Conservation (phyloP, 2,113 vertebrate genomes). For the human region DNA sequence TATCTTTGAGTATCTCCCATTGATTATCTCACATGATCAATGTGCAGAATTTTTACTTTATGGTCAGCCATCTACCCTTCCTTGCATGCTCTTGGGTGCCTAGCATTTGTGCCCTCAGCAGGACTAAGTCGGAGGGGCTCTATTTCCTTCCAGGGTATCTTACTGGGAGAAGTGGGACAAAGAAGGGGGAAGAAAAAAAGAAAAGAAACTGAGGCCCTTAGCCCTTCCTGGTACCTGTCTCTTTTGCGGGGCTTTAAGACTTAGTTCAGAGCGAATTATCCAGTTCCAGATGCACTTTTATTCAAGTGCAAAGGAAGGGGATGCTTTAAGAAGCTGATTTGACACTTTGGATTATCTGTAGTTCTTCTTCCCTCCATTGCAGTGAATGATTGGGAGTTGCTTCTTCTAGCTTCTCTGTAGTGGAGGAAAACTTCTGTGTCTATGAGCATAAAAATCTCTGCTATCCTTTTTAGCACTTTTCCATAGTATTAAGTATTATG, state of each 20-base stretch:
- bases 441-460: not conserved
- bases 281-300: constrained; percentile 11
- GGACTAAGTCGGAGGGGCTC: not conserved
- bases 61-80: not conserved
- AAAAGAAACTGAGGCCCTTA: not conserved
- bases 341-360: not conserved
- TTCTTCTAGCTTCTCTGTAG: not conserved
- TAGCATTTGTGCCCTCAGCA: not conserved
- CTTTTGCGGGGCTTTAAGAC: not conserved
- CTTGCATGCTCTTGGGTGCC: not conserved
- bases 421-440: not conserved
- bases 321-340: constrained; percentile 42
- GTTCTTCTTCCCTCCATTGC: constrained; percentile 26
- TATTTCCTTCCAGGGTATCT: not conserved
- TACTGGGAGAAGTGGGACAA: not conserved
- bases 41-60: not conserved
- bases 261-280: not conserved
- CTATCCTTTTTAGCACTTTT: not conserved
- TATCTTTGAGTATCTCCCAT: accelerated
- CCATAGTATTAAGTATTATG: not conserved
- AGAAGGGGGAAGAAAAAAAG: not conserved
- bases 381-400: not conserved
- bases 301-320: not conserved
- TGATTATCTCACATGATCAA: not conserved
- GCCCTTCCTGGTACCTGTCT: not conserved